Percentiles rank a stretch among this genome's conserved stretches.
Evolutionary conservation across 2,113 vertebrate genomes (phyloP).

Genomic region (Entomyzon cyanotis): DNA sequence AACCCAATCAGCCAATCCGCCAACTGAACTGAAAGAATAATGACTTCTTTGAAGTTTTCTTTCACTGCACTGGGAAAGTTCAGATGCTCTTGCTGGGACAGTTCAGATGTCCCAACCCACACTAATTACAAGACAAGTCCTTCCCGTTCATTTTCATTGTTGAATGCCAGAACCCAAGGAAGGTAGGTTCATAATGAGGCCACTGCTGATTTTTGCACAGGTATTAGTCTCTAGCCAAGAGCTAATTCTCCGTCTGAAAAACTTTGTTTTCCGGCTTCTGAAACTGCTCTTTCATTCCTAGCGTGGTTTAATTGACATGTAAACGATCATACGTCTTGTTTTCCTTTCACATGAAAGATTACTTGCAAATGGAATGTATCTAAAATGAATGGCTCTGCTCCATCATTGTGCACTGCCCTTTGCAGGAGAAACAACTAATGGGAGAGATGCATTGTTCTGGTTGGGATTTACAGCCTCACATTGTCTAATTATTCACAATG

Average conservation of each 20-base stretch:
- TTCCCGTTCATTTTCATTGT: slow-evolving; percentile 19
- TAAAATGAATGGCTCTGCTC: slow-evolving; percentile 52
- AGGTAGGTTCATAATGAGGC: slow-evolving; percentile 32
- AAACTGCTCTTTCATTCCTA: slow-evolving; percentile 13
- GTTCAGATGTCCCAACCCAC: slow-evolving; percentile 43
- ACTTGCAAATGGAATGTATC: slow-evolving; percentile 55
- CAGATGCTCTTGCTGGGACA: slow-evolving; percentile 48
- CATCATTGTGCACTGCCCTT: slow-evolving; percentile 34
- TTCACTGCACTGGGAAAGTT: slow-evolving; percentile 59
- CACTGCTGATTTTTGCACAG: slow-evolving; percentile 46
- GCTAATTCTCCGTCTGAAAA: slow-evolving; percentile 19
- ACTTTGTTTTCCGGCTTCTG: not conserved
- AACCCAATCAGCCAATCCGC: not conserved
- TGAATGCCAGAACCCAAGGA: slow-evolving; percentile 15
- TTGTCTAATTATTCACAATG: slow-evolving; percentile 67
- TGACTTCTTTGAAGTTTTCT: slow-evolving; percentile 54
- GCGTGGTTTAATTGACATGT: slow-evolving; percentile 43
- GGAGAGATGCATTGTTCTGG: slow-evolving; percentile 39
- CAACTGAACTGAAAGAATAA: slow-evolving; percentile 57
- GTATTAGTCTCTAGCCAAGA: slow-evolving; percentile 35
- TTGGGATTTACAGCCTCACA: slow-evolving; percentile 44
- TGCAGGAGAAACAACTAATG: slow-evolving; percentile 52
- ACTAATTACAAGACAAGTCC: slow-evolving; percentile 51
- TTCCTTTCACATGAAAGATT: slow-evolving; percentile 56
- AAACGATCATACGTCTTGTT: slow-evolving; percentile 46